These are phyloP conservation scores for Thunnus thynnus DNA, from an alignment of 2,113 vertebrate genomes.

Conservation along the genomic window DNA sequence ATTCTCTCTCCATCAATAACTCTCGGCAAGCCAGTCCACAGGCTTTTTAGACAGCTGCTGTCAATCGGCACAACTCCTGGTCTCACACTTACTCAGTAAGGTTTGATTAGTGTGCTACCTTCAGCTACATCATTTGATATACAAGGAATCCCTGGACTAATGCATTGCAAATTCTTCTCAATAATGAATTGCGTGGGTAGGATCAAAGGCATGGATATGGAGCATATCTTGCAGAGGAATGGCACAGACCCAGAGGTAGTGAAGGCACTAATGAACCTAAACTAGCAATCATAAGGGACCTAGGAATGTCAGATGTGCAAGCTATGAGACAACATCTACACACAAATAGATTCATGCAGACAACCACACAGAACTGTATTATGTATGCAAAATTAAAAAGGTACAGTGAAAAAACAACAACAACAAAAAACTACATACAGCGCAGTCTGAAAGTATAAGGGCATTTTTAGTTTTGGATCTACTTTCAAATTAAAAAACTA, in stretches of 20 bases:
- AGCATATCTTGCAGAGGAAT: slow-evolving; percentile 70
- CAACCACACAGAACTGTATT: background rate
- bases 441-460: background rate
- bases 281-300: slow-evolving; percentile 54
- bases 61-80: slow-evolving; percentile 21
- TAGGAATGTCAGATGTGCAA: slow-evolving; percentile 29
- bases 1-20: slow-evolving; percentile 25
- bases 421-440: background rate
- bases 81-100: slow-evolving; percentile 8
- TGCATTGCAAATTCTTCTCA: slow-evolving; percentile 82
- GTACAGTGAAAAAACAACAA: background rate
- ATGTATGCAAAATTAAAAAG: background rate
- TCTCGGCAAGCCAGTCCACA: background rate
- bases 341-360: slow-evolving; percentile 32
- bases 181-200: slow-evolving; percentile 78
- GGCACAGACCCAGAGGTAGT: slow-evolving; percentile 44
- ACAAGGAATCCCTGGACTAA: slow-evolving; percentile 71
- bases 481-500: background rate
- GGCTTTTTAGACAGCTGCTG: slow-evolving; percentile 30
- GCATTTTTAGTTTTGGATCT: background rate
- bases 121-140: slow-evolving; percentile 53
- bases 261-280: slow-evolving; percentile 72
- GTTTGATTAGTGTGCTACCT: slow-evolving; percentile 60
- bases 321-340: slow-evolving; percentile 4
- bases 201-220: slow-evolving; percentile 80